Base-by-base conservation (phyloP, 2,888 invertebrate species). In the Alsophila aescularia region DNA sequence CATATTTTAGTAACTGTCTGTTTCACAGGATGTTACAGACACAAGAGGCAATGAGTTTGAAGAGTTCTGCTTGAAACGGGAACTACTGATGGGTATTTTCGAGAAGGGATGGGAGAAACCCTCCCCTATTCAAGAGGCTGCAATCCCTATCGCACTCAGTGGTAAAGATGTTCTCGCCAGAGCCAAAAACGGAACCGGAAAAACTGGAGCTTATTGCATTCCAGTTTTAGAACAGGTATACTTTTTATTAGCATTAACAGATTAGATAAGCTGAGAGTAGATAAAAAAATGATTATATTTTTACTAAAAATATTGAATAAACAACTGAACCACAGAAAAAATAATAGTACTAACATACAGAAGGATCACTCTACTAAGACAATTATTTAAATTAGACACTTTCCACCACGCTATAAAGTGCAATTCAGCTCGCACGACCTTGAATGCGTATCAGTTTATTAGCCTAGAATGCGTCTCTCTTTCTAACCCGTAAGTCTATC, bases 61-160 rank as follows among this genome's bases (percentile, higher is more conserved):
- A 93, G 99, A 99, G 91, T 99, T 98, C 92, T 99, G 99, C 89
- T 93, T 99, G 70, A 98, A 98, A 92, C 94, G 99, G 73, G 98
- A 98, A 92, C 93, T 99, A 75, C 93, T 99, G 73, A 99, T 99
- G 99, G 99, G 99, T 69, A 99, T 99, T 82, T 99, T 99, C 88
- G 99, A 99, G 89, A 99, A 99, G 92, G 99, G 99, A 58, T 99
- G 98, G 99, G 99, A 99, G 87, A 98, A 98, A 90, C 99, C 99
- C 51, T 98, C 98, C 61, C 99, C 99, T 24, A 99, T 99, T 92
- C 99, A 99, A 93, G 99, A 99, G 93, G 98, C 98, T 77, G 97
- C 99, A 83, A 99, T 99, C 92, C 99, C 99, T 61, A 98, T 99
- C 79, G 99, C 99, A 66, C 94, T 99, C 72, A 96, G 98, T 77